Evolutionary conservation across 1,140 invertebrate species (phyloP).

Genomic region (Magallana angulata): DNA sequence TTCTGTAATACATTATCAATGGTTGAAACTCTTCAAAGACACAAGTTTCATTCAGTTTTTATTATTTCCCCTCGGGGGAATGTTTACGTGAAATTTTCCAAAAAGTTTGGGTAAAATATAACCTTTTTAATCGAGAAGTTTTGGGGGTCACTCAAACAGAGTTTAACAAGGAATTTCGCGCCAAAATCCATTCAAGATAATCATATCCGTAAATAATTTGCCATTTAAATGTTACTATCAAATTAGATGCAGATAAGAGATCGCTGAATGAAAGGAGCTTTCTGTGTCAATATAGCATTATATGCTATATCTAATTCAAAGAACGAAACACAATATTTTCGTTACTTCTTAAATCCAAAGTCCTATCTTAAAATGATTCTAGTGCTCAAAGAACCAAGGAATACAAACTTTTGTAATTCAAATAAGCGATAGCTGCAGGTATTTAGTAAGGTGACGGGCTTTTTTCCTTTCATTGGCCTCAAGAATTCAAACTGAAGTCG

Average conservation of each 20-base stretch:
- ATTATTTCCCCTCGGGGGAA: too few relatives aligned
- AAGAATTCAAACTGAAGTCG: neutral
- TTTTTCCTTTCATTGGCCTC: neutral
- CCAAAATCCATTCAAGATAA: slow-evolving; percentile 7
- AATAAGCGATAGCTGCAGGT: neutral
- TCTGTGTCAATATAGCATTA: neutral
- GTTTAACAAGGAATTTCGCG: slow-evolving; percentile 1
- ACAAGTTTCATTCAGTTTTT: too few relatives aligned
- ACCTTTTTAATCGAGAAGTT: too few relatives aligned
- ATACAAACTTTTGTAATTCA: neutral
- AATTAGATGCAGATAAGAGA: slow-evolving; percentile 15
- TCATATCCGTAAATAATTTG: slow-evolving; percentile 34
- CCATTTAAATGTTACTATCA: slow-evolving; percentile 28
- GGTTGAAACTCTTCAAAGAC: too few relatives aligned
- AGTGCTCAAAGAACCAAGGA: neutral
- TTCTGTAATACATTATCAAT: too few relatives aligned
- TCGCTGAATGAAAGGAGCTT: neutral
- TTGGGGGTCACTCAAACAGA: neutral
- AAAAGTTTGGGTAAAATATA: too few relatives aligned
- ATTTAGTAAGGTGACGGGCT: neutral
- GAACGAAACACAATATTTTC: slow-evolving; percentile 23
- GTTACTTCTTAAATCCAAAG: slow-evolving; percentile 6
- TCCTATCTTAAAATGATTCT: neutral
- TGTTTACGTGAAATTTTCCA: too few relatives aligned
- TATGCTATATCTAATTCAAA: neutral